Percentiles rank a stretch among this genome's conserved stretches.
Conservation (phyloP, 2,113 vertebrate genomes). For the Dipodomys stephensi region DNA sequence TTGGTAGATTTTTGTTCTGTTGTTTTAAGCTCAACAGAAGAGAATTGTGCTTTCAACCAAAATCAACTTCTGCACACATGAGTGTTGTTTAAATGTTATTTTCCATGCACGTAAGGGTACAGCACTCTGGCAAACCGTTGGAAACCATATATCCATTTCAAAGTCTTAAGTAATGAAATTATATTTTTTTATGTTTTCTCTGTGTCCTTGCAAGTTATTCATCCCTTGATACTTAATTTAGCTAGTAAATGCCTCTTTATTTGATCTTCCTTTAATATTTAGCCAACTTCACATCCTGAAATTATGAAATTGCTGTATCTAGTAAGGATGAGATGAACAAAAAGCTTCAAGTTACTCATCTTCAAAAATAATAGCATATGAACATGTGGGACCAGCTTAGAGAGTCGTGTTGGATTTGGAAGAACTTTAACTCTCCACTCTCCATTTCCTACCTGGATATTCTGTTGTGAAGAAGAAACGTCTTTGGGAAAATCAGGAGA, state of each 20-base stretch:
- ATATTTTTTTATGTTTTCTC: slow-evolving; percentile 51
- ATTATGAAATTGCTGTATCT: slow-evolving; percentile 21
- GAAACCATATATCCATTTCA: slow-evolving; percentile 36
- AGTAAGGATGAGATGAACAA: slow-evolving; percentile 3
- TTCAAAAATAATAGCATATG: slow-evolving; percentile 17
- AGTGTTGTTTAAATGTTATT: slow-evolving; percentile 54
- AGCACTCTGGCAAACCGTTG: slow-evolving; percentile 13
- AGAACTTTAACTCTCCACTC: not conserved
- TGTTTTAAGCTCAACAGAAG: slow-evolving; percentile 64
- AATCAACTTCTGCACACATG: slow-evolving; percentile 61
- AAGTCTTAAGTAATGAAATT: slow-evolving; percentile 36
- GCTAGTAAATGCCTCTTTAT: slow-evolving; percentile 29
- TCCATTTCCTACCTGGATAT: not conserved
- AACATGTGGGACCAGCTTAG: not conserved
- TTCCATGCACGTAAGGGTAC: slow-evolving; percentile 30
- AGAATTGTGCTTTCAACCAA: slow-evolving; percentile 65
- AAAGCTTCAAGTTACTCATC: not conserved
- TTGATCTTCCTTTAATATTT: slow-evolving; percentile 54
- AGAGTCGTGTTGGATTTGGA: slow-evolving; percentile 32
- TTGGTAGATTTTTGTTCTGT: slow-evolving; percentile 32
- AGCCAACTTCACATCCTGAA: slow-evolving; percentile 45
- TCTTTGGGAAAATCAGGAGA: slow-evolving; percentile 27
- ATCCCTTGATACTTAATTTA: slow-evolving; percentile 34
- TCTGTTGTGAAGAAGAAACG: not conserved
- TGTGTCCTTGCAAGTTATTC: slow-evolving; percentile 41